A percentile compares a stretch with the other conserved stretches of the same genome.
These are phyloP conservation scores for Drosophila saltans DNA, from an alignment of 1,140 invertebrate species.

Conservation along the genomic window DNA sequence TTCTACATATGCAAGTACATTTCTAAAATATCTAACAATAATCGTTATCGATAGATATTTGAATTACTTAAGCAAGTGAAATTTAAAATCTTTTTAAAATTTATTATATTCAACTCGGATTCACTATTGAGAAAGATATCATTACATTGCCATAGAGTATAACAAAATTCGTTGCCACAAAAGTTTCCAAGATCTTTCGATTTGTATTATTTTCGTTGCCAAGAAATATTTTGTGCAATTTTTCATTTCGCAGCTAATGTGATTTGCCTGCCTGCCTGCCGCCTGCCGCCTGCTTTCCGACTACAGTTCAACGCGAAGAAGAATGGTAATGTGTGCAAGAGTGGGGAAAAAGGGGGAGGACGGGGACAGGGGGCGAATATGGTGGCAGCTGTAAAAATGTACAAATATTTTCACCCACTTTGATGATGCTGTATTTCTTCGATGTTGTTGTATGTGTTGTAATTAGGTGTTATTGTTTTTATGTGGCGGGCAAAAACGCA, in stretches of 20 bases:
- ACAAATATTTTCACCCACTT: constrained; percentile 44
- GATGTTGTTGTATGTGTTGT: constrained; percentile 37
- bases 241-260: constrained; percentile 4
- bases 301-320: background rate
- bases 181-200: too few species aligned
- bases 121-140: too few species aligned
- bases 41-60: too few species aligned
- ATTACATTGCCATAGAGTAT: too few species aligned
- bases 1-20: too few species aligned
- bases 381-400: constrained; percentile 62
- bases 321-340: background rate
- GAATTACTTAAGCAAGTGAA: too few species aligned
- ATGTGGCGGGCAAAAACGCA: constrained; percentile 35
- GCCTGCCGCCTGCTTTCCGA: background rate
- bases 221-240: background rate
- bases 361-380: background rate
- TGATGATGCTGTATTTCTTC: background rate
- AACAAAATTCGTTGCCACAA: too few species aligned
- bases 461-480: constrained; percentile 49
- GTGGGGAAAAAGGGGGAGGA: background rate
- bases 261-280: background rate
- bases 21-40: too few species aligned
- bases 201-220: background rate
- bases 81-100: too few species aligned
- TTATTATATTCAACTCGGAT: too few species aligned